These are phyloP conservation scores for Solen grandis DNA, from an alignment of 1,140 invertebrate genomes.

Conservation along the genomic window DNA sequence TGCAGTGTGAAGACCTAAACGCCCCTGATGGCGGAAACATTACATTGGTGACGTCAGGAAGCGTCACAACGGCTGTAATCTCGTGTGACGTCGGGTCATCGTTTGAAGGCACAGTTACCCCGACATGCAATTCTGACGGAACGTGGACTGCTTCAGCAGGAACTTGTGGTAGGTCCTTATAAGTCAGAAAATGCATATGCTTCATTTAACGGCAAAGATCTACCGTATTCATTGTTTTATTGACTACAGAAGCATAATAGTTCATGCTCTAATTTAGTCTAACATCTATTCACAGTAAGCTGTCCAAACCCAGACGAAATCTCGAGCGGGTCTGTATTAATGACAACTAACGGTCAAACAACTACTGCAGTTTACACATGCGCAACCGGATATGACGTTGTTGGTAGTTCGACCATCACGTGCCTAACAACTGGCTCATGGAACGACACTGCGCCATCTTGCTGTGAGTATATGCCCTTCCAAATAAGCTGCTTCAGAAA, in stretches of 20 bases:
- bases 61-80: constrained; percentile 12
- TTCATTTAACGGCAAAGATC: neutral
- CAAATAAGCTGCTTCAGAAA: no score
- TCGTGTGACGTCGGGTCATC: constrained; percentile 19
- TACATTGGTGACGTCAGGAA: constrained; percentile 10
- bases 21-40: constrained; percentile 19
- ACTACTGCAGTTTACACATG: constrained; percentile 25
- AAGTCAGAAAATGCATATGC: neutral
- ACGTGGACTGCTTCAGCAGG: constrained; percentile 15
- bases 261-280: neutral
- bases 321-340: neutral
- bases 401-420: constrained; percentile 8
- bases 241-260: neutral
- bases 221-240: neutral
- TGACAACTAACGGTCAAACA: constrained; percentile 6
- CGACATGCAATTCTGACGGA: constrained; percentile 17
- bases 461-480: constrained; percentile 15
- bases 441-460: neutral
- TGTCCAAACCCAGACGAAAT: neutral
- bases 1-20: constrained; percentile 6
- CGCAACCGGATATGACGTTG: constrained; percentile 21
- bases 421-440: constrained; percentile 21
- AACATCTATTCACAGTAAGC: constrained; percentile 4
- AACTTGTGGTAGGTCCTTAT: constrained; percentile 14
- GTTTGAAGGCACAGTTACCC: neutral